Base-by-base conservation (phyloP, 2,888 invertebrate species). In the Harpalus rubripes region DNA sequence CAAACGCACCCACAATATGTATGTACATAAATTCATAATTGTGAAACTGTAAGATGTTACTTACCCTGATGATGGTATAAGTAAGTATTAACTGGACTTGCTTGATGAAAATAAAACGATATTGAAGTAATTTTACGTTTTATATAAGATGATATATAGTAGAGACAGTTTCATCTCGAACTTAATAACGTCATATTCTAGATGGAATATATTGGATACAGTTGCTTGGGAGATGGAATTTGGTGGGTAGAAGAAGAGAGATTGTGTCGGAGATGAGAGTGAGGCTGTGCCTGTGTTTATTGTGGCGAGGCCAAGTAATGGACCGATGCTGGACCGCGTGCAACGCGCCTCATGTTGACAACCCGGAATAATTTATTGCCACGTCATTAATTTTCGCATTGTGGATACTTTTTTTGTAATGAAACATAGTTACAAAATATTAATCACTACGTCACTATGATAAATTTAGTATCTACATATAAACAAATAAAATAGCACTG, bases 161-260 rank as follows among this genome's bases (percentile, higher is more conserved):
- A 22, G 3, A 22, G 22, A 22, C 5, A 32, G 32, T 32, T 32
- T 5, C 32, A 32, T 32, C 32, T 5, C 26, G 7, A 39, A 58
- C 81, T 81, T 81, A 72, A 81, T 81, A 81, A 81, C 72, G 81
- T 72, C 72, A 81, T 81, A 81, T 81, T 41, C 81, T 81, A 81
- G 81, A 39, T 16, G 52, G 81, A 81, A 81, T 81, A 68, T 81
- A 81, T 81, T 81, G 68, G 72, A 81, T 81, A 81, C 72, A 61
- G 26, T 68, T 81, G 80, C 52, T 41, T 18, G 18, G 72, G 72
- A 74, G 72, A 74, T 74, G 72, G 72, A 74, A 74, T 74, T 74
- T 16, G 16, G 18, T 26, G 16, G 12, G 72, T 22, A 15, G 15
- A 15, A 7, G 59, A 6, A 32, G 32, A 32, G 5, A 32, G 32